Base-by-base conservation (phyloP, 2,888 invertebrate species). In the Cataglyphis rosenhaueri region DNA sequence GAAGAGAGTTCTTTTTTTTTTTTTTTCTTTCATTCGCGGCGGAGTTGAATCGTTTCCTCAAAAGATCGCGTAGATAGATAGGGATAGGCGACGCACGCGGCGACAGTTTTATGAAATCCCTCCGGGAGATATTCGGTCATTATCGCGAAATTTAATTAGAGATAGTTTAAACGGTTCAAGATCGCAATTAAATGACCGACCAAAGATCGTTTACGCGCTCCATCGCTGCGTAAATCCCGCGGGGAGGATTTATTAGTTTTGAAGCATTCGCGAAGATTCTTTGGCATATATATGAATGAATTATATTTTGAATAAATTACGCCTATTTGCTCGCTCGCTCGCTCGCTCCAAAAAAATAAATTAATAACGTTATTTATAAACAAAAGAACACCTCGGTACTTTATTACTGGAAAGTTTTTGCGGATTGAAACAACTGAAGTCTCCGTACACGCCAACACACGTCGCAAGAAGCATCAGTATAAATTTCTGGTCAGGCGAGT, bases 401-500 rank as follows among this genome's bases (percentile, higher is more conserved):
- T 89, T 82, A 85, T 76, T 32, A 61, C 66, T 55, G n/a, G 57
- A n/a, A 62, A 35, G 78, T 88, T 89, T 86, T 86, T 89, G 78
- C 38, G 25, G 78, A 85, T 89, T 81, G 84, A 85, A 85, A 83
- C 78, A 88, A 82, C 84, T 44, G 41, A 71, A 86, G 78, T 74
- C 75, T 66, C 44, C 59, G 66, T 75, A 35, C n/a, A 64, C 21
- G 75, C 25, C 65, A 62, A 38, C 73, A 73, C 65, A 65, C 52
- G 21, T 29, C 35, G 65, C 84, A 89, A 88, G 79, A 88, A 88
- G 64, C 86, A 83, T 83, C 79, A 92, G 91, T 89, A 92, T 92
- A 93, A 92, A 92, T 92, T 92, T 91, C 81, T 75, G 81, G 87
- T 82, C 84, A 79, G 82, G 83, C 85, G 87, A 81, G 86, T 82